Evolutionary conservation across 2,113 vertebrate genomes (phyloP), one percentile per base, ranked within the genome.

Genomic region (Chiloscyllium plagiosum): DNA sequence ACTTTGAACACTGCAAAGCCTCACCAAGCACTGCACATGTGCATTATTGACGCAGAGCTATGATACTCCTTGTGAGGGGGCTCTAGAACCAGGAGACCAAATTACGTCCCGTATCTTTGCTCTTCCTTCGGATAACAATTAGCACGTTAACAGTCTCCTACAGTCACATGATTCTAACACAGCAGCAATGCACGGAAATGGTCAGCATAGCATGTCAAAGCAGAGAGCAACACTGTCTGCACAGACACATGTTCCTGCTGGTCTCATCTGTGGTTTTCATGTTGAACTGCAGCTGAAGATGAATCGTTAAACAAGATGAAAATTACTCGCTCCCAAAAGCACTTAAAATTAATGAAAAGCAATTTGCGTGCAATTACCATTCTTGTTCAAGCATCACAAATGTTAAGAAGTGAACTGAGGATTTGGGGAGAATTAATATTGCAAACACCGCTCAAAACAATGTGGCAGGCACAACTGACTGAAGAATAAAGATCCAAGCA

Each of bases 301-400:
- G 50, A 26, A 29, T 56, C 47, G 50, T 89, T 89, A 89, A 89
- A 50, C 10, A 89, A 89, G 87, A 90, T n/a, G 47, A 61, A 90
- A 52, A 90, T 90, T 33, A 65, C 52, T 90, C 26, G 87, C 87
- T 90, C 87, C 87, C 87, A 61, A 61, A 65, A 33, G 87, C 52
- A 90, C 52, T 90, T 90, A 90, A 90, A 90, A 90, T 90, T 90
- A 90, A 90, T 90, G 87, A 90, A 90, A 61, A 20, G 15, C 87
- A 90, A 61, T 61, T 90, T 65, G 29, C 61, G 87, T 29, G 52
- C 52, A 90, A 90, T 90, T 90, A 90, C 87, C 52, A 29, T 90
- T 61, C 56, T 90, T 65, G 52, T 52, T 90, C 87, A 90, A 90
- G 87, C 87, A 61, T 90, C 87, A 90, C 87, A 90, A 61, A 90